Base-by-base conservation (phyloP, 2,113 vertebrate genomes). In the Tor tambroides region DNA sequence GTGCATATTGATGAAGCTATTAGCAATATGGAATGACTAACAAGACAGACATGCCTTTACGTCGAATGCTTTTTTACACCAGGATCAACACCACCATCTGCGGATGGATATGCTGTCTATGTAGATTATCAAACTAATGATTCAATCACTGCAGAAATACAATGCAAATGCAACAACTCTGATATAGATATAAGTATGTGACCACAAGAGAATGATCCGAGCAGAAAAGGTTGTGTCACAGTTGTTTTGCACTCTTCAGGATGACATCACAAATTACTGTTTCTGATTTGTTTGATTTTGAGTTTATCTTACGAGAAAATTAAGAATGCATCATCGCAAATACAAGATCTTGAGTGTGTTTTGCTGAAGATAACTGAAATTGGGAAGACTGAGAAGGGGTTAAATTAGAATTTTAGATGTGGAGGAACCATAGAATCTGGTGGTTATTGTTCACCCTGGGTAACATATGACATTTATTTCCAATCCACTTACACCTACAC, bases 1-100 rank as follows among this genome's bases (percentile, higher is more conserved):
- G 87, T 88, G 86, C 35, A 61, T 91, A 92, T 92, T 71, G 91
- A 94, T 87, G 8, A 84, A 90, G 78, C 87, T 54, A 92, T 94
- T 92, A 92, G 56, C 82, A 67, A 38, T 5, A 30, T 80, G 35
- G 85, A 72, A 89, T 46, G 88, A 91, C 87, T 89, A 90, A 91
- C 88, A 86, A 90, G 89, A 92, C 5, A 8, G 91, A 88, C 71
- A 77, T 75, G 43, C n/a, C 75, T 82, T 89, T 89, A 51, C 82
- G 85, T 15, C 35, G 3, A 85, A 78, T 80, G 43, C 43, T 43
- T 43, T 43, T 43, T 43, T 9, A 43, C 41, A 43, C 41, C 9
- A 43, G 7, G 9, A 43, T 43, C 2, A 43, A 43, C 49, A 78
- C 8, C 30, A 5, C 26, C 63, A 21, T 51, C 15, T 30, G 43